These are phyloP conservation scores for Cryptosula pallasiana DNA, from an alignment of 2,888 invertebrate genomes.

Conservation along the genomic window DNA sequence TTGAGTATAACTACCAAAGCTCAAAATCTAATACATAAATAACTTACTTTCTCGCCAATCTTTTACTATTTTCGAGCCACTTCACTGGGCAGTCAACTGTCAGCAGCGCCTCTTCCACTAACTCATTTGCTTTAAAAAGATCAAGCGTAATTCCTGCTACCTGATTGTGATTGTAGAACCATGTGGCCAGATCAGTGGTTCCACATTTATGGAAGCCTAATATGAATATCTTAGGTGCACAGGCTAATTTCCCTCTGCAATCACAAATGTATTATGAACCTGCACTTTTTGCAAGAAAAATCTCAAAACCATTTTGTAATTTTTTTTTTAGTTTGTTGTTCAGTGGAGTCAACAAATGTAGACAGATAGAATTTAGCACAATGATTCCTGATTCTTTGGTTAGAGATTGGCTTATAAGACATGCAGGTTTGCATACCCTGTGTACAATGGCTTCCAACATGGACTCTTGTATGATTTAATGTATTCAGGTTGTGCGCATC, in stretches of 20 bases:
- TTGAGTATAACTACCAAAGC: too few relatives aligned
- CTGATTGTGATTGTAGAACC: not conserved
- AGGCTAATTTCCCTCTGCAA: not conserved
- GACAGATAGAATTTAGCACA: too few relatives aligned
- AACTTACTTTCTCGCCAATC: not conserved
- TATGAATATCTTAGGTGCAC: not conserved
- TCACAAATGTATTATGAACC: not conserved
- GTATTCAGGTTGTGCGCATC: not conserved
- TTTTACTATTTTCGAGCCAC: not conserved
- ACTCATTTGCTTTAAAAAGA: not conserved
- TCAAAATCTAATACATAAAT: too few relatives aligned
- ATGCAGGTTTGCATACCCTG: not conserved
- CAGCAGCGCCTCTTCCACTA: not conserved
- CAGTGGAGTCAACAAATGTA: too few relatives aligned
- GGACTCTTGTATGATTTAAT: not conserved
- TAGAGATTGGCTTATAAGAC: too few relatives aligned
- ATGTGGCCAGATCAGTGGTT: not conserved
- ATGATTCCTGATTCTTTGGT: too few relatives aligned
- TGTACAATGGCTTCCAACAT: not conserved
- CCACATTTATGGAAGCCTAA: not conserved
- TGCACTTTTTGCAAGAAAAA: too few relatives aligned
- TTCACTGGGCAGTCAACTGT: not conserved
- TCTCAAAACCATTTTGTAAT: too few relatives aligned
- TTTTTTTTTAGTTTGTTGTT: too few relatives aligned
- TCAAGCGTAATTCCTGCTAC: not conserved